Percentiles rank a stretch among this genome's conserved stretches.
Conservation (phyloP, 2,797 vertebrate species). For the Oophaga sylvatica region DNA sequence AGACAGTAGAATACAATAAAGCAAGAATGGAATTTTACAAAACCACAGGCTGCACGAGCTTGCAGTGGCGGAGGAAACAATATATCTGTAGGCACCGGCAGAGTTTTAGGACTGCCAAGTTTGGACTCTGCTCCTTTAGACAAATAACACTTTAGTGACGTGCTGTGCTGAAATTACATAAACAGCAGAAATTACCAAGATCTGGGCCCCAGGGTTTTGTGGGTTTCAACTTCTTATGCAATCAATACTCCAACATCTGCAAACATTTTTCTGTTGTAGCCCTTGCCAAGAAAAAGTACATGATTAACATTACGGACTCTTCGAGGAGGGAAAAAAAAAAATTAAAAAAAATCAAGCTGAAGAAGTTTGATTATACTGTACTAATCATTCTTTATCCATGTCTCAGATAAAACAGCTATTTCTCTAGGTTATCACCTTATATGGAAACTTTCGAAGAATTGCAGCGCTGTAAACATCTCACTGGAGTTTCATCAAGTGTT, state of each 20-base stretch:
- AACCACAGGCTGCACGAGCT: constrained; percentile 64
- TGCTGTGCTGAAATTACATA: constrained; percentile 78
- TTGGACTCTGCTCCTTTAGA: constrained; percentile 76
- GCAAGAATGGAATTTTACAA: constrained; percentile 58
- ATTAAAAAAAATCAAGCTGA: constrained; percentile 68
- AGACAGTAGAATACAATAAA: background rate
- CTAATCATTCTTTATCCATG: constrained; percentile 71
- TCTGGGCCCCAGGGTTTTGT: constrained; percentile 69
- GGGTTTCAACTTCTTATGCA: constrained; percentile 74
- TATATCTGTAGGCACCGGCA: constrained; percentile 76
- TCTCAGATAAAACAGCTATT: constrained; percentile 61
- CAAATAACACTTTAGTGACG: constrained; percentile 81
- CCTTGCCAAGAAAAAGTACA: constrained; percentile 72
- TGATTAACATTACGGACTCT: constrained; percentile 69
- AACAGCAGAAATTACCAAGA: constrained; percentile 79
- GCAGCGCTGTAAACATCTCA: constrained; percentile 64
- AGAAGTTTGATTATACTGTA: constrained; percentile 73
- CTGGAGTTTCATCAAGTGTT: constrained; percentile 71
- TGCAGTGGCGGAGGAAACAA: constrained; percentile 70
- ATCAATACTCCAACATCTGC: constrained; percentile 77
- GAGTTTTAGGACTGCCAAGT: constrained; percentile 72
- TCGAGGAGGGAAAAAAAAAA: background rate
- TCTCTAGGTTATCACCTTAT: constrained; percentile 72
- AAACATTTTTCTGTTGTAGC: constrained; percentile 72
- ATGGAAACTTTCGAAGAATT: constrained; percentile 71